Percentiles rank a stretch among this genome's conserved stretches.
Evolutionary conservation across 2,888 invertebrate species (phyloP).

Genomic region (Caradrina clavipalpis): DNA sequence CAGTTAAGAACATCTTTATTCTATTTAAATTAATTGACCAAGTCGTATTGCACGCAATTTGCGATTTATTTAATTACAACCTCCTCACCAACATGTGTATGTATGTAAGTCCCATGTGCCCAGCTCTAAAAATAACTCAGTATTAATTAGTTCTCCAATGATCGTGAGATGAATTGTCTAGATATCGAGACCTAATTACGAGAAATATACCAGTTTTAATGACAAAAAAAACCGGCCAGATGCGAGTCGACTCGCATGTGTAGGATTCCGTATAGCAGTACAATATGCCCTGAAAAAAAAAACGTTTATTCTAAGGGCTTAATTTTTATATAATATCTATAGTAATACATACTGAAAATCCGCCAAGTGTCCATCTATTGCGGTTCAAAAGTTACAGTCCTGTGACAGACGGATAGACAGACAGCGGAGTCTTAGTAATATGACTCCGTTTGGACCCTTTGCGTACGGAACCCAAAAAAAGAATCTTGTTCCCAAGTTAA

Average conservation of each 20-base stretch:
- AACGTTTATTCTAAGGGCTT: no score
- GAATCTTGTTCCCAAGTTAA: conserved; percentile 31
- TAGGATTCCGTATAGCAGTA: no score
- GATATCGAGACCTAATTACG: conserved; percentile 64
- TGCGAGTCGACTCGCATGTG: no score
- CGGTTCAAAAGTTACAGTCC: no score
- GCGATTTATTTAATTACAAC: conserved; percentile 13
- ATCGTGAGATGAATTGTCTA: conserved; percentile 65
- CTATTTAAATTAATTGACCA: conserved; percentile 4
- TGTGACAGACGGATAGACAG: no score
- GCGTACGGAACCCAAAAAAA: conserved; percentile 13
- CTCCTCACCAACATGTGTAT: conserved; percentile 5
- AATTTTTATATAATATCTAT: no score
- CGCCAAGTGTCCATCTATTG: no score
- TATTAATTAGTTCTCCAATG: conserved; percentile 65
- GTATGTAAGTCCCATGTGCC: conserved; percentile 11
- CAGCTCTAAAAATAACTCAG: conserved; percentile 59
- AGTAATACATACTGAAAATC: no score
- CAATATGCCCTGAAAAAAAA: no score
- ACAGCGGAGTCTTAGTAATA: no score
- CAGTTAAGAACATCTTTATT: conserved; percentile 18
- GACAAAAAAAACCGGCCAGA: conserved; percentile 33
- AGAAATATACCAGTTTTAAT: conserved; percentile 62
- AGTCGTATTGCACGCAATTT: conserved; percentile 8
- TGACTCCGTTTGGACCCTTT: no score